Percentiles rank a stretch among this genome's conserved stretches.
These are phyloP conservation scores for Scelioninae gen. 1 DNA, from an alignment of 2,888 invertebrate species.

Conservation along the genomic window DNA sequence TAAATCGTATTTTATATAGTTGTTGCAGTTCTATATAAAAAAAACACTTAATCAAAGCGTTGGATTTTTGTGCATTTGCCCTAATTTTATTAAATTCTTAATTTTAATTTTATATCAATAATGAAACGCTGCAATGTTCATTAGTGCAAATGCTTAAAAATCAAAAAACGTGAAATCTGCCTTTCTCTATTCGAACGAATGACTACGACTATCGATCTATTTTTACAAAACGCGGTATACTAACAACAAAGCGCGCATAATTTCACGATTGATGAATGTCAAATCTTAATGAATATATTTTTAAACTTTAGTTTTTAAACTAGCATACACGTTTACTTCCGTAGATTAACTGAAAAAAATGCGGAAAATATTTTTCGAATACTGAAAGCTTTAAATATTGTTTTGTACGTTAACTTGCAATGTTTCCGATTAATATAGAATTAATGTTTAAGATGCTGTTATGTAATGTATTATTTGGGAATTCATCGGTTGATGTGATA, in stretches of 20 bases:
- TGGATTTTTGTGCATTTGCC: slow-evolving; percentile 15
- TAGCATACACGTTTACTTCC: slow-evolving; percentile 10
- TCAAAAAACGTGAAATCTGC: slow-evolving; percentile 7
- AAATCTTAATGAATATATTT: neutral
- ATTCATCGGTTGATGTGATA: slow-evolving; percentile 45
- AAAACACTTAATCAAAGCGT: slow-evolving; percentile 5
- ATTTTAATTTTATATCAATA: slow-evolving; percentile 7
- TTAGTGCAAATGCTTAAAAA: slow-evolving; percentile 15
- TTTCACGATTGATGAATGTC: neutral
- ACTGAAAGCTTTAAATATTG: slow-evolving; percentile 17
- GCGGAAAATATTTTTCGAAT: slow-evolving; percentile 6
- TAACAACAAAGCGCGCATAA: neutral
- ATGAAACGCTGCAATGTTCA: neutral
- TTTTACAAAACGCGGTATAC: slow-evolving; percentile 16
- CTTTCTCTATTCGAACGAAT: slow-evolving; percentile 20
- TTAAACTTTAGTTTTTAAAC: slow-evolving; percentile 8
- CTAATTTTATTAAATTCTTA: neutral
- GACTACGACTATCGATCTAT: slow-evolving; percentile 12
- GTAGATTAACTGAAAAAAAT: slow-evolving; percentile 1
- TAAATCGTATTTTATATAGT: slow-evolving; percentile 11
- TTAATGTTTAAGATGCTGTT: slow-evolving; percentile 39
- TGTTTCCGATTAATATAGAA: slow-evolving; percentile 12
- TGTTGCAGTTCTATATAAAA: slow-evolving; percentile 8
- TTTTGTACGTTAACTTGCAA: slow-evolving; percentile 20
- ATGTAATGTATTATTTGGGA: slow-evolving; percentile 42